These are phyloP conservation scores for Gallinago solitaria DNA, from an alignment of 2,797 vertebrate species.

Conservation along the genomic window DNA sequence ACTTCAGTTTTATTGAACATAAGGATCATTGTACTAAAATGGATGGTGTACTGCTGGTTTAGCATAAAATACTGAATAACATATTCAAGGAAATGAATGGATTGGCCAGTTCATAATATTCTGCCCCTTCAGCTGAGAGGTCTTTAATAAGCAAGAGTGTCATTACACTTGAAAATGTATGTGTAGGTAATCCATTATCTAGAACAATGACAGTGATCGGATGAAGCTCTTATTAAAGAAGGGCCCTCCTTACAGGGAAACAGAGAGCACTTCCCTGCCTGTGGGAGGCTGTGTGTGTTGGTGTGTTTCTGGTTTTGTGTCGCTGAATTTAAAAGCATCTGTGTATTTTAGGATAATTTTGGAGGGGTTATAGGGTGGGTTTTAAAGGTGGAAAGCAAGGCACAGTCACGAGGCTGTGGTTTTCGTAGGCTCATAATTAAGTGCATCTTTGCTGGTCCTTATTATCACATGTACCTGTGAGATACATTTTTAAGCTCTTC, in stretches of 20 bases:
- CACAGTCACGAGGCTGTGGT: neutral
- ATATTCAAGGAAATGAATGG: constrained; percentile 86
- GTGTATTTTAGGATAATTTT: neutral
- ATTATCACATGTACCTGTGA: neutral
- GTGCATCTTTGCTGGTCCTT: neutral
- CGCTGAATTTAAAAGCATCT: neutral
- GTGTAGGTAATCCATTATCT: constrained; percentile 81
- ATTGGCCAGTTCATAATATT: constrained; percentile 86
- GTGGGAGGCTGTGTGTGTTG: neutral
- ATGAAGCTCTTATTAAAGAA: constrained; percentile 73
- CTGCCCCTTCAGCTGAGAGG: constrained; percentile 84
- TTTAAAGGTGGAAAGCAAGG: neutral
- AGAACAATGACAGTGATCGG: constrained; percentile 79
- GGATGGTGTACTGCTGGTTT: constrained; percentile 86
- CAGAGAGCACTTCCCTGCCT: constrained; percentile 31
- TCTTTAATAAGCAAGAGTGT: constrained; percentile 87
- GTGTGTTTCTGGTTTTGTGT: neutral
- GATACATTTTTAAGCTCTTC: neutral
- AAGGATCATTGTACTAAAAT: constrained; percentile 89
- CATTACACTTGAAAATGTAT: constrained; percentile 86
- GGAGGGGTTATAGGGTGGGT: neutral
- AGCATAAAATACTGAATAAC: constrained; percentile 88
- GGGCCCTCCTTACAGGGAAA: constrained; percentile 47
- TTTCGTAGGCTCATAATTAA: neutral
- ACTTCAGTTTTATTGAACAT: constrained; percentile 88